phyloP scores from a whole-genome alignment of 2,888 invertebrate genomes.

The Tuta absoluta region DNA sequence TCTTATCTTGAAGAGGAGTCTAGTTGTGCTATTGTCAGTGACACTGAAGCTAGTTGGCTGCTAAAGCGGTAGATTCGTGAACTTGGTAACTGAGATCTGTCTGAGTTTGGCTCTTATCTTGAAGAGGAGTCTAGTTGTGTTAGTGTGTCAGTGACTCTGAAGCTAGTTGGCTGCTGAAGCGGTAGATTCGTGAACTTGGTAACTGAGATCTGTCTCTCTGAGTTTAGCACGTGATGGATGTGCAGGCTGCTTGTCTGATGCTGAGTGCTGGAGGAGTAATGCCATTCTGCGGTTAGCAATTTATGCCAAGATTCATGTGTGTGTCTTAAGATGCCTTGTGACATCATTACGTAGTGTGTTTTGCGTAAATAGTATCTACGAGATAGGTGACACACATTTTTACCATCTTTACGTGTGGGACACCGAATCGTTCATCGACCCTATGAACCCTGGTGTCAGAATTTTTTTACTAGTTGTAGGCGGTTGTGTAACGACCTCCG shows the following conservation, averaged over 20 bases:
- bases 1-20: too few relatives aligned
- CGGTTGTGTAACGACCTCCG: too few relatives aligned
- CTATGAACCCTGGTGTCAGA: too few relatives aligned
- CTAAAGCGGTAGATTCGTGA: slow-evolving; percentile 17
- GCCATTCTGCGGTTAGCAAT: neutral
- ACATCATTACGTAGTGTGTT: too few relatives aligned
- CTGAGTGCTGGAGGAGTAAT: neutral
- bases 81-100: slow-evolving; percentile 19
- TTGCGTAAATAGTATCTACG: too few relatives aligned
- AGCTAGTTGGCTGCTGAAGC: slow-evolving; percentile 19
- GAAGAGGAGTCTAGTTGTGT: neutral
- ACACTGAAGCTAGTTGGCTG: neutral
- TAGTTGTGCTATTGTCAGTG: too few relatives aligned
- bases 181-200: slow-evolving; percentile 22
- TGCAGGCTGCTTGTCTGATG: neutral
- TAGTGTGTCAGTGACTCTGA: neutral
- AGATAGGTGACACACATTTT: too few relatives aligned
- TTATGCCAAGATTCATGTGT: neutral
- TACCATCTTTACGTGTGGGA: too few relatives aligned
- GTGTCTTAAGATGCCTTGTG: neutral
- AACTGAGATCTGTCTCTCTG: slow-evolving; percentile 21
- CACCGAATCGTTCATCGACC: too few relatives aligned
- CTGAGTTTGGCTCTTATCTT: neutral
- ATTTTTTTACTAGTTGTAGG: too few relatives aligned
- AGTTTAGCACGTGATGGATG: slow-evolving; percentile 17